A percentile compares a stretch with the other conserved stretches of the same genome.
phyloP scores from a whole-genome alignment of 2,113 vertebrate genomes.

The Bos taurus region ARS-UCD2.0 NC_037333.1:117012501-117013000 shows the following conservation, averaged over 20 bases:
- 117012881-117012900: not conserved
- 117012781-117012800: not conserved
- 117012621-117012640: slow-evolving; percentile 99
- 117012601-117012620: slow-evolving; percentile 99
- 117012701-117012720: slow-evolving; percentile 74
- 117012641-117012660: slow-evolving; percentile 99
- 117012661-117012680: slow-evolving; percentile 99
- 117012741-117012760: not conserved
- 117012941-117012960: not conserved
- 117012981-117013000: not conserved
- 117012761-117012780: not conserved
- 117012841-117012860: too few relatives aligned
- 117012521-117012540: slow-evolving; percentile 95
- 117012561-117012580: slow-evolving; percentile 99
- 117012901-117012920: not conserved
- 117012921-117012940: not conserved
- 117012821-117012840: not conserved
- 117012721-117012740: slow-evolving; percentile 8
- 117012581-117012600: slow-evolving; percentile 99
- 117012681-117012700: slow-evolving; percentile 82
- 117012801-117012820: not conserved
- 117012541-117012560: slow-evolving; percentile 90
- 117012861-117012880: fast-evolving
- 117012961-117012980: not conserved
- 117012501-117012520: slow-evolving; percentile 88